Evolutionary conservation across 1,140 invertebrate genomes (phyloP).

Genomic region (Trachymyrmex septentrionalis): DNA sequence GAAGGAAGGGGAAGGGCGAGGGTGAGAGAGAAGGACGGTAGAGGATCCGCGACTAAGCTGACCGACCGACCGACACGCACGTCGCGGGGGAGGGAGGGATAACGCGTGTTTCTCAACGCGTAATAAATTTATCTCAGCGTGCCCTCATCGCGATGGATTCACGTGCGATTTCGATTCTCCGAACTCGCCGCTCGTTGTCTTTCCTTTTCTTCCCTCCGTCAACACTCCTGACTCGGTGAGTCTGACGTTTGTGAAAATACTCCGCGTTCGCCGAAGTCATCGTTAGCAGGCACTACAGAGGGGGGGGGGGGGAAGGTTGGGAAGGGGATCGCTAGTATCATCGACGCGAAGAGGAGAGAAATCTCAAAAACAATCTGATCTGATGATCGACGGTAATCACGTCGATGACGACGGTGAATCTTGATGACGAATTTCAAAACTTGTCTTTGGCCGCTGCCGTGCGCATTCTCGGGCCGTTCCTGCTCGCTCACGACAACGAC

Average conservation of each 20-base stretch:
- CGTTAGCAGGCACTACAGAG: not conserved
- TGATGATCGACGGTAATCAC: not conserved
- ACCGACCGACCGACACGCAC: conserved; percentile 11
- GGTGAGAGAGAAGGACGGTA: not conserved
- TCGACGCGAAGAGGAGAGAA: not conserved
- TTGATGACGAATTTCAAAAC: not conserved
- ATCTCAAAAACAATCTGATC: not conserved
- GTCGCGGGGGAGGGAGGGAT: not conserved
- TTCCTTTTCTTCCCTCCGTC: too few relatives aligned
- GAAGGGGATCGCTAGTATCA: not conserved
- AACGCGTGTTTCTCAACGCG: conserved; percentile 81
- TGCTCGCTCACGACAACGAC: not conserved
- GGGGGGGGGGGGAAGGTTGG: too few relatives aligned
- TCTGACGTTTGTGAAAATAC: not conserved
- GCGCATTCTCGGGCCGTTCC: too few relatives aligned
- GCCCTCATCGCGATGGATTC: not conserved
- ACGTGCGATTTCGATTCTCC: not conserved
- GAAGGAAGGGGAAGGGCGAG: too few relatives aligned
- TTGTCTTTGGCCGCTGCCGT: not conserved
- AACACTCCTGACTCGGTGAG: not conserved
- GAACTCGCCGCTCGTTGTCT: too few relatives aligned
- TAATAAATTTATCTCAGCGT: conserved; percentile 73
- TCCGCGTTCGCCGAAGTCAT: not conserved
- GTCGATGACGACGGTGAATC: not conserved
- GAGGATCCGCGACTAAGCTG: conserved; percentile 8